Evolutionary conservation across 1,140 invertebrate genomes (phyloP), one percentile per base, ranked within the genome.

Genomic region (Conus betulinus): DNA sequence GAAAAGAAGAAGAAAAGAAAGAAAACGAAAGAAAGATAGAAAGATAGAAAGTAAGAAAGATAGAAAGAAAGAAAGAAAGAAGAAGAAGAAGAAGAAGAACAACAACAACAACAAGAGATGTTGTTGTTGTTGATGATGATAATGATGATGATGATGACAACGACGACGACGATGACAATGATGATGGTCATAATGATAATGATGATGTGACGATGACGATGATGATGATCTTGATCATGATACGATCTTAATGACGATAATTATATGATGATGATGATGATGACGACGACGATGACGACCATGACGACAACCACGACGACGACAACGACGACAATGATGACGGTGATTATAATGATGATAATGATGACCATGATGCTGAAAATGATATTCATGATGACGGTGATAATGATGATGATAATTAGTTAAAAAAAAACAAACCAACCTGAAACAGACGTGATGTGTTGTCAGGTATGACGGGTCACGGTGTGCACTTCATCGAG

Each of bases 281-380:
- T 11, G 88, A 88, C 51, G 82, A 83, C 17, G 85, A 83, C 51
- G 85, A 85, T 85, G 83, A 85, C 11, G 88, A 88, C 23, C 51
- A 79, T 52, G 63, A 88, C 8, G 88, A 88, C 39, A 3, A 39
- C 39, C 0, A 39, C 39, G 39, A 39, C 39, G 39, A 39, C 39
- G 39, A 39, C 39, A 39, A 39, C 39, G 39, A 0, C 39, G 39
- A 39, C 0, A 39, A 39, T 39, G 39, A 39, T 39, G 39, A 39
- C 3, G 39, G 39, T 39, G 39, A 39, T 39, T 39, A 39, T 39
- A 39, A 39, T 39, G 39, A 39, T 60, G 74, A 85, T 52, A 88
- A 83, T 11, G 88, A 85, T 51, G 88, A 88, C 63, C 71, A 78
- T 85, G 88, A 39, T 39, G 39, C 39, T 39, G 39, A 39, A 39